Conservation (phyloP, 2,113 vertebrate species). For the Eublepharis macularius region DNA sequence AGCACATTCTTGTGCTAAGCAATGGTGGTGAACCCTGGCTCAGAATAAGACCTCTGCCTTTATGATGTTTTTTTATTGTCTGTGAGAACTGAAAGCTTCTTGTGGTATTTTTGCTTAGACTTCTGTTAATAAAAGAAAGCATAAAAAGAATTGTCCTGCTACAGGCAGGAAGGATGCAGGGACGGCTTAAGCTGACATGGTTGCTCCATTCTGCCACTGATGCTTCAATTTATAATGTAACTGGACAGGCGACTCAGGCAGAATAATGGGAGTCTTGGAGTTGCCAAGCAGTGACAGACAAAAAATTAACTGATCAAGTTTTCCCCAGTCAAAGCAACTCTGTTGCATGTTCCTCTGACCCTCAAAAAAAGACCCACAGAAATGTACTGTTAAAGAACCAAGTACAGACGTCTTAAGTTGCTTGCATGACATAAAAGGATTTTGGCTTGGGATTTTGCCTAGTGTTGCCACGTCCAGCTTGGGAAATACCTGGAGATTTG, state of each 20-base stretch:
- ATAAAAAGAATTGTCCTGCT: not conserved
- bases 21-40: not conserved
- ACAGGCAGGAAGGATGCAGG: not conserved
- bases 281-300: not conserved
- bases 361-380: too few relatives aligned
- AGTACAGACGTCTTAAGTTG: too few relatives aligned
- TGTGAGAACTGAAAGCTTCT: not conserved
- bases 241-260: not conserved
- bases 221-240: not conserved
- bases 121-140: not conserved
- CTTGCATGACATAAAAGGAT: too few relatives aligned
- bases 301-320: too few relatives aligned
- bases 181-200: not conserved
- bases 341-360: too few relatives aligned
- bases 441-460: too few relatives aligned
- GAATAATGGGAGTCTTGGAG: too few relatives aligned
- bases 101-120: not conserved
- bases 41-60: not conserved
- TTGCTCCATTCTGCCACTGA: not conserved
- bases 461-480: too few relatives aligned
- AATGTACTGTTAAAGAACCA: too few relatives aligned
- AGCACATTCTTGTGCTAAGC: not conserved
- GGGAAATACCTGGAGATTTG: too few relatives aligned
- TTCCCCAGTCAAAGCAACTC: too few relatives aligned
- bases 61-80: not conserved